These are phyloP conservation scores for Mesocentrotus franciscanus DNA, from an alignment of 53 echinoderm and acorn worm species.

Conservation along the genomic window DNA sequence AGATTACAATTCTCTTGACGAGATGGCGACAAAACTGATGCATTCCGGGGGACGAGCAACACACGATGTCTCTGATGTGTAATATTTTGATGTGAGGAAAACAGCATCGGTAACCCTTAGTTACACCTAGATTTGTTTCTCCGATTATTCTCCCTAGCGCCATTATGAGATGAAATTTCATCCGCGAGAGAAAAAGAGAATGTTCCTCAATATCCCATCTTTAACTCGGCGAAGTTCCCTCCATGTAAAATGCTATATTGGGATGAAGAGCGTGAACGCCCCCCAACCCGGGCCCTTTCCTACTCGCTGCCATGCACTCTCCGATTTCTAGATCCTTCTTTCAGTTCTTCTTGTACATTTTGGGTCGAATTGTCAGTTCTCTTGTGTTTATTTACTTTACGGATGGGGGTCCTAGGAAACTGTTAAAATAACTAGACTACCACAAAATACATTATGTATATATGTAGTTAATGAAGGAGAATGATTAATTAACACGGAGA, in stretches of 20 bases:
- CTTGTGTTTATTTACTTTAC: too few relatives aligned
- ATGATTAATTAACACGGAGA: too few relatives aligned
- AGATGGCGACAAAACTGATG: constrained; percentile 10
- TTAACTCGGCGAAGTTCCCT: not conserved
- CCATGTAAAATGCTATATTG: not conserved
- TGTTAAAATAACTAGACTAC: too few relatives aligned
- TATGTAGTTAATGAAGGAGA: too few relatives aligned
- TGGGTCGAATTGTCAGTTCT: too few relatives aligned
- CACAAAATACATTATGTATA: too few relatives aligned
- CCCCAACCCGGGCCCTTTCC: not conserved
- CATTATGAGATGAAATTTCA: constrained; percentile 49
- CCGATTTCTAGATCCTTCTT: not conserved
- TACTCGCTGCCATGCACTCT: not conserved
- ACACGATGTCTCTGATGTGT: not conserved
- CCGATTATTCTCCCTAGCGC: constrained; percentile 25
- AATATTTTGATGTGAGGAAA: constrained; percentile 12
- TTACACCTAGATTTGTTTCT: not conserved
- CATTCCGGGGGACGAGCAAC: not conserved
- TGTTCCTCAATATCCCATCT: not conserved
- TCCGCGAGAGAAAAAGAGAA: not conserved
- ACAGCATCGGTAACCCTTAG: constrained; percentile 35
- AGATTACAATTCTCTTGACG: constrained; percentile 30
- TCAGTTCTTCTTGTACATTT: too few relatives aligned
- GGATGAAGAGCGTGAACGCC: not conserved
- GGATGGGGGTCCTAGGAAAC: too few relatives aligned